These are phyloP conservation scores for Sarcophaga carnaria DNA, from an alignment of 2,888 invertebrate genomes.

Conservation along the genomic window DNA sequence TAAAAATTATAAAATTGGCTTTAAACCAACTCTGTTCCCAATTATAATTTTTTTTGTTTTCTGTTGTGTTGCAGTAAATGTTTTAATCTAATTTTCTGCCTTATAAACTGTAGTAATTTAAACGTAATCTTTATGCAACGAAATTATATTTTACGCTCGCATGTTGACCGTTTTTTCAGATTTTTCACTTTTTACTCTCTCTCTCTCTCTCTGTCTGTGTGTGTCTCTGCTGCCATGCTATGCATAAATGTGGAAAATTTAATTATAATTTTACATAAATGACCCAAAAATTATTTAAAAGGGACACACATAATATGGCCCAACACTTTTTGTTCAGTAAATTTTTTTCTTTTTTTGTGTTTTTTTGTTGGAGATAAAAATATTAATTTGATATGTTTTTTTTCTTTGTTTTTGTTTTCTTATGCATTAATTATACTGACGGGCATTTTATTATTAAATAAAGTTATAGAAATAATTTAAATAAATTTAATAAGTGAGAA, in stretches of 20 bases:
- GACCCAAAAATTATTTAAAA: slow-evolving; percentile 27
- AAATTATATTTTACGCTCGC: slow-evolving; percentile 5
- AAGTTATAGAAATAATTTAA: neutral
- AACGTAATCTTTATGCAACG: slow-evolving; percentile 19
- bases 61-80: neutral
- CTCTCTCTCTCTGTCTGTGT: neutral
- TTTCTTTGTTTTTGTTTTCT: neutral
- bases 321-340: neutral
- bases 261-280: slow-evolving; percentile 61
- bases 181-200: neutral
- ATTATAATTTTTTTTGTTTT: no score
- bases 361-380: neutral
- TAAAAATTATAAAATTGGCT: no score
- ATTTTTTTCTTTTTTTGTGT: no score
- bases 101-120: slow-evolving; percentile 28
- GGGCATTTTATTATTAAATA: slow-evolving; percentile 17
- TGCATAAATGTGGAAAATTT: slow-evolving; percentile 65
- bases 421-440: slow-evolving; percentile 9
- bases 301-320: neutral
- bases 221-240: slow-evolving; percentile 35
- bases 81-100: slow-evolving; percentile 34
- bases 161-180: neutral
- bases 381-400: slow-evolving; percentile 19
- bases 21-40: no score
- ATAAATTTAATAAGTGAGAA: neutral